Percentiles rank a stretch among this genome's conserved stretches.
phyloP scores from a whole-genome alignment of 2,888 invertebrate genomes.

The Anarsia innoxiella region DNA sequence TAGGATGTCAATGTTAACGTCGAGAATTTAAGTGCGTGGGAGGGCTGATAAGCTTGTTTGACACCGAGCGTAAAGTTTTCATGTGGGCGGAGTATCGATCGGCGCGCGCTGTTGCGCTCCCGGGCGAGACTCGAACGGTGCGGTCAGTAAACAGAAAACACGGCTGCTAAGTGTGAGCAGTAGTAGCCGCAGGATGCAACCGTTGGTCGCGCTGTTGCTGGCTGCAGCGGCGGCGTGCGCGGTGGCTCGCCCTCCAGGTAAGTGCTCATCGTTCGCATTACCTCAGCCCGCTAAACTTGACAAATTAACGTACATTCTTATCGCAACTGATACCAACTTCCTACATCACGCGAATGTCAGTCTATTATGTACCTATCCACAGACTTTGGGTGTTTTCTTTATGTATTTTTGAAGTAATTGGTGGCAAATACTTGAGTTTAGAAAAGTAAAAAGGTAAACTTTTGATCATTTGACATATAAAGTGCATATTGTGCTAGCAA shows the following conservation, averaged over 20 bases:
- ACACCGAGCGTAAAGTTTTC: conserved; percentile 24
- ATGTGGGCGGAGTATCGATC: conserved; percentile 71
- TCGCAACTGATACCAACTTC: conserved; percentile 29
- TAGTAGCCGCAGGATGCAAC: conserved; percentile 37
- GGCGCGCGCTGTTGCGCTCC: conserved; percentile 52
- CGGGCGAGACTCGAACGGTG: conserved; percentile 17
- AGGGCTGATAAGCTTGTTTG: neutral
- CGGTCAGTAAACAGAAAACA: conserved; percentile 43
- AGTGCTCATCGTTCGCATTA: conserved; percentile 12
- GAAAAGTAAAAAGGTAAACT: no score
- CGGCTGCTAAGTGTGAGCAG: conserved; percentile 11
- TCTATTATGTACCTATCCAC: no score
- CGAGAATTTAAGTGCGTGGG: neutral
- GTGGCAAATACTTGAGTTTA: no score
- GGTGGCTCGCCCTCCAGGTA: conserved; percentile 46
- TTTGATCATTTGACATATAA: no score
- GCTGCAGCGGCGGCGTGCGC: conserved; percentile 38
- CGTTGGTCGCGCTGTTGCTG: conserved; percentile 34
- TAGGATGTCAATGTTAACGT: neutral
- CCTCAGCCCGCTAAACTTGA: conserved; percentile 1
- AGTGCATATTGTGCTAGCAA: no score
- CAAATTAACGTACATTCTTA: conserved; percentile 17
- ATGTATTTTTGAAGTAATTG: no score
- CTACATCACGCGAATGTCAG: conserved; percentile 16
- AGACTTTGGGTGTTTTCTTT: no score